Conservation (phyloP, 2,797 vertebrate species). For the Zalophus californianus region DNA sequence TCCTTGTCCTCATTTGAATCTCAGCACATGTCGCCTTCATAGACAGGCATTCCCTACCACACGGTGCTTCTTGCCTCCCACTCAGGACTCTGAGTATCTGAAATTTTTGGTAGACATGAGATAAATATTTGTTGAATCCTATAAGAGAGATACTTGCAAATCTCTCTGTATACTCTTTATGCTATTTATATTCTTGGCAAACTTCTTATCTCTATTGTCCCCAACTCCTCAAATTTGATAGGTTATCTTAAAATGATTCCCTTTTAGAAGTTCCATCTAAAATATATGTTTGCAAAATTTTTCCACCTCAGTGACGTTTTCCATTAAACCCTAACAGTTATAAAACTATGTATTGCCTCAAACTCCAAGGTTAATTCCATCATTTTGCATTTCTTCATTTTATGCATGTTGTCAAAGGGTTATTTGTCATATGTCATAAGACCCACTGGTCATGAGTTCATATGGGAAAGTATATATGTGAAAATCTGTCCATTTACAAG, state of each 20-base stretch:
- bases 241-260: constrained; percentile 23
- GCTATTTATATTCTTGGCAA: background rate
- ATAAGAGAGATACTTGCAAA: background rate
- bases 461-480: background rate
- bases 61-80: background rate
- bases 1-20: background rate
- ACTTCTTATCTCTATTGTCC: constrained; percentile 20
- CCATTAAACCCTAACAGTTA: constrained; percentile 26
- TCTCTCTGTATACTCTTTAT: background rate
- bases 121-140: background rate
- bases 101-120: background rate
- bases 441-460: background rate
- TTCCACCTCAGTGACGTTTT: constrained; percentile 7
- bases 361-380: background rate
- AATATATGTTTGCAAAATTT: constrained; percentile 26
- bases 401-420: background rate
- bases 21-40: background rate
- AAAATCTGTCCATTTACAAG: constrained; percentile 27
- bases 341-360: background rate
- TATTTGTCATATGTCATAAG: background rate
- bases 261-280: constrained; percentile 32
- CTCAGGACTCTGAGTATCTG: background rate
- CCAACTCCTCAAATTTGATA: background rate
- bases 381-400: constrained; percentile 44
- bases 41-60: background rate